These are phyloP conservation scores for Eulithis prunata DNA, from an alignment of 2,888 invertebrate species.

Conservation along the genomic window DNA sequence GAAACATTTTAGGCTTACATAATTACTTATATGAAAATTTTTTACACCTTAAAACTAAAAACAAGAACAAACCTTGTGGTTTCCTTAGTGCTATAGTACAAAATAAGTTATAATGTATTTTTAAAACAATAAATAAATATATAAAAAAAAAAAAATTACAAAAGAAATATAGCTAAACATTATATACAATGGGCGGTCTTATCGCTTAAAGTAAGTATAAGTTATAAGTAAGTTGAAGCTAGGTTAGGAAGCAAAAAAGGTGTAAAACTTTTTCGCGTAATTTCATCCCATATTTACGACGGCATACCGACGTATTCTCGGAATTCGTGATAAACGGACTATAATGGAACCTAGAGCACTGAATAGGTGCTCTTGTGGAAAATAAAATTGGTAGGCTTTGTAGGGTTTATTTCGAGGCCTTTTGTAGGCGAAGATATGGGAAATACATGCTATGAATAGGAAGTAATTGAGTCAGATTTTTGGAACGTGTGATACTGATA, in stretches of 20 bases:
- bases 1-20: too few species aligned
- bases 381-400: constrained; percentile 31
- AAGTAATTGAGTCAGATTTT: constrained; percentile 19
- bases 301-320: constrained; percentile 20
- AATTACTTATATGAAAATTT: too few species aligned
- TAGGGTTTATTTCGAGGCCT: constrained; percentile 21
- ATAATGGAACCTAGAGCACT: constrained; percentile 30
- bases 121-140: too few species aligned
- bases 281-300: constrained; percentile 14
- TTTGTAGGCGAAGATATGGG: constrained; percentile 28
- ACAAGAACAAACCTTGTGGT: too few species aligned
- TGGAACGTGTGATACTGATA: background rate
- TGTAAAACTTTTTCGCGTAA: constrained; percentile 3
- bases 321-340: constrained; percentile 30
- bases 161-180: too few species aligned
- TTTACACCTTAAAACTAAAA: too few species aligned
- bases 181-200: too few species aligned
- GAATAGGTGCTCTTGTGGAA: constrained; percentile 18
- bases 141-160: too few species aligned
- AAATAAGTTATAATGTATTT: too few species aligned
- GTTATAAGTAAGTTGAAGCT: too few species aligned
- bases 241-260: background rate
- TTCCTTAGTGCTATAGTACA: too few species aligned
- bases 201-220: too few species aligned
- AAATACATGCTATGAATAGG: constrained; percentile 19